Evolutionary conservation across 1,140 invertebrate species (phyloP).

Genomic region (Drosophila cardini): DNA sequence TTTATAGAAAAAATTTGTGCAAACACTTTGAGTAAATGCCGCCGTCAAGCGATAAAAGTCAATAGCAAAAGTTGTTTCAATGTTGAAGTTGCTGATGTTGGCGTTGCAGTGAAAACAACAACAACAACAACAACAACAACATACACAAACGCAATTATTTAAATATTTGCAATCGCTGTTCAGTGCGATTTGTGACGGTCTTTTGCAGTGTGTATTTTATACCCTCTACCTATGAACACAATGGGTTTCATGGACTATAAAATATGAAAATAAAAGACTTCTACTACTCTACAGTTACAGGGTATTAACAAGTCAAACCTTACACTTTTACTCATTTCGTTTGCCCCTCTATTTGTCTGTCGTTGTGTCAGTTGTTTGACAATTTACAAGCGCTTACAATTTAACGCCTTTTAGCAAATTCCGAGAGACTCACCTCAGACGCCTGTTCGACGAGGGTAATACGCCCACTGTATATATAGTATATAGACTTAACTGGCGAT

Average conservation of each 20-base stretch:
- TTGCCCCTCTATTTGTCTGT: constrained; percentile 22
- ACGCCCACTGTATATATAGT: constrained; percentile 48
- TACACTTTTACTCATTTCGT: not conserved
- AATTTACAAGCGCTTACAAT: constrained; percentile 50
- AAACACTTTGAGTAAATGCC: constrained; percentile 67
- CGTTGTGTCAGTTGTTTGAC: constrained; percentile 29
- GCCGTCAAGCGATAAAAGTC: constrained; percentile 66
- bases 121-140: not conserved
- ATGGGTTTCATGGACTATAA: not conserved
- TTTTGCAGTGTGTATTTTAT: constrained; percentile 1
- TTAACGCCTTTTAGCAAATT: constrained; percentile 43
- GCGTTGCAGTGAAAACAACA: constrained; percentile 33
- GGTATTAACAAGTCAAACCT: not conserved
- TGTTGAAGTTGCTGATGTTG: constrained; percentile 37
- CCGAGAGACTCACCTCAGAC: constrained; percentile 29
- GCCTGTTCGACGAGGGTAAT: constrained; percentile 10
- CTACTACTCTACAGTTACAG: not conserved
- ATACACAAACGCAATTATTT: constrained; percentile 16
- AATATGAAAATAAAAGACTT: not conserved
- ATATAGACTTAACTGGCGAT: constrained; percentile 4
- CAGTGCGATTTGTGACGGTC: constrained; percentile 13
- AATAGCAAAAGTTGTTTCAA: constrained; percentile 57
- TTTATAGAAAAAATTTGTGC: constrained; percentile 53
- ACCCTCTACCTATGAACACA: not conserved
- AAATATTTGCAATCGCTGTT: constrained; percentile 37